Percentiles rank a stretch among this genome's conserved stretches.
phyloP scores from a whole-genome alignment of 2,113 vertebrate genomes.

The Zingel zingel region DNA sequence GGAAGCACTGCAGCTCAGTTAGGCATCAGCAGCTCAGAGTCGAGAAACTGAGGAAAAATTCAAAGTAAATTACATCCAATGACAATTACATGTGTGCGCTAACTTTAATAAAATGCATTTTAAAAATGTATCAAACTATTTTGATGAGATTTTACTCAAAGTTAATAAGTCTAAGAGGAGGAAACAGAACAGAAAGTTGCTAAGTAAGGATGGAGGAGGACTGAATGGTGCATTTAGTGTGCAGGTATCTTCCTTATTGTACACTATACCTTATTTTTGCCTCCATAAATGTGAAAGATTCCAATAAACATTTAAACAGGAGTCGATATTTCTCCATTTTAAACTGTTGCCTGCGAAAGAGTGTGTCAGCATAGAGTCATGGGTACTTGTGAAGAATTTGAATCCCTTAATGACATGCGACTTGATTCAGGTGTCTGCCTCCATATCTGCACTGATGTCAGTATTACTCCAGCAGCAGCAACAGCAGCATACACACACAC shows the following conservation, averaged over 20 bases:
- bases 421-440: conserved; percentile 75
- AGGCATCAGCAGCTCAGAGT: not conserved
- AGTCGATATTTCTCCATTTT: conserved; percentile 56
- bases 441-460: conserved; percentile 79
- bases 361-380: conserved; percentile 67
- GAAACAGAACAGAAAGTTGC: conserved; percentile 3
- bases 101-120: not conserved
- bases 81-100: not conserved
- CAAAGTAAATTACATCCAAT: conserved; percentile 8
- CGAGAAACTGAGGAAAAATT: not conserved
- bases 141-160: not conserved
- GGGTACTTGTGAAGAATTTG: conserved; percentile 71
- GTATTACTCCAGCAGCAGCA: conserved; percentile 61
- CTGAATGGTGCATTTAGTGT: conserved; percentile 23
- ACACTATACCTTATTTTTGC: conserved; percentile 21
- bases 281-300: conserved; percentile 48
- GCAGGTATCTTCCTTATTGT: conserved; percentile 27
- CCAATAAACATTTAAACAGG: conserved; percentile 57
- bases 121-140: not conserved
- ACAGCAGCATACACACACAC: conserved; percentile 26
- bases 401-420: conserved; percentile 74
- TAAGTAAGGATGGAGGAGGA: not conserved
- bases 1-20: not conserved
- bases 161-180: not conserved
- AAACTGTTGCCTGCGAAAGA: conserved; percentile 47